Conservation (phyloP, 2,113 vertebrate species). For the Telmatochromis brichardi region DNA sequence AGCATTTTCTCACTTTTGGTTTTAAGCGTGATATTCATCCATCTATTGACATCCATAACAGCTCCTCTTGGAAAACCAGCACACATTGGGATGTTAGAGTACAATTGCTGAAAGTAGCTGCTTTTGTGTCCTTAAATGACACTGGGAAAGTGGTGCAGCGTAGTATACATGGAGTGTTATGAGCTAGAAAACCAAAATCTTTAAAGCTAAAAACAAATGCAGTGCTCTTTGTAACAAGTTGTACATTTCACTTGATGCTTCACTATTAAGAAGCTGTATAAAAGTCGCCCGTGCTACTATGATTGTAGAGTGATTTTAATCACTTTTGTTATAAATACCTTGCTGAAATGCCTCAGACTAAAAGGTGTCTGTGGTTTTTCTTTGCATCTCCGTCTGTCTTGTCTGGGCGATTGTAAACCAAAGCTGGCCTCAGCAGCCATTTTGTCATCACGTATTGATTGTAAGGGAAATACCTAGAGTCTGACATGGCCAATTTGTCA, state of each 20-base stretch:
- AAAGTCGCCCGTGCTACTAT: neutral
- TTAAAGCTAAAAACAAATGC: neutral
- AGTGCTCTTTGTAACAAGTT: neutral
- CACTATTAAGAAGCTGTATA: neutral
- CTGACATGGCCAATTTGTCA: slow-evolving; percentile 49
- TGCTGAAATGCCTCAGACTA: neutral
- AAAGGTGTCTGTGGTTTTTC: neutral
- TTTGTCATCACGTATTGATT: slow-evolving; percentile 46
- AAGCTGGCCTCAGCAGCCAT: neutral
- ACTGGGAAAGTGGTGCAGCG: accelerated
- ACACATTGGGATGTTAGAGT: neutral
- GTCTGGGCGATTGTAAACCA: neutral
- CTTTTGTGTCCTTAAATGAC: neutral
- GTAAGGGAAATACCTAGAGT: slow-evolving; percentile 28
- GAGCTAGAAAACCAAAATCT: neutral
- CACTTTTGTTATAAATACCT: neutral
- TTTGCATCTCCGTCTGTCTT: neutral
- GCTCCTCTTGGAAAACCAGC: neutral
- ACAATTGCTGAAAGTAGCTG: neutral
- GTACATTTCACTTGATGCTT: neutral
- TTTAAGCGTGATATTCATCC: neutral
- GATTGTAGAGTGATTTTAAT: neutral
- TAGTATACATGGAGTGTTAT: neutral
- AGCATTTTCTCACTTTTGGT: neutral
- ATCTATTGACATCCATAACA: neutral